phyloP scores from a whole-genome alignment of 2,113 vertebrate species.

The Rhadina sibilatrix region DNA sequence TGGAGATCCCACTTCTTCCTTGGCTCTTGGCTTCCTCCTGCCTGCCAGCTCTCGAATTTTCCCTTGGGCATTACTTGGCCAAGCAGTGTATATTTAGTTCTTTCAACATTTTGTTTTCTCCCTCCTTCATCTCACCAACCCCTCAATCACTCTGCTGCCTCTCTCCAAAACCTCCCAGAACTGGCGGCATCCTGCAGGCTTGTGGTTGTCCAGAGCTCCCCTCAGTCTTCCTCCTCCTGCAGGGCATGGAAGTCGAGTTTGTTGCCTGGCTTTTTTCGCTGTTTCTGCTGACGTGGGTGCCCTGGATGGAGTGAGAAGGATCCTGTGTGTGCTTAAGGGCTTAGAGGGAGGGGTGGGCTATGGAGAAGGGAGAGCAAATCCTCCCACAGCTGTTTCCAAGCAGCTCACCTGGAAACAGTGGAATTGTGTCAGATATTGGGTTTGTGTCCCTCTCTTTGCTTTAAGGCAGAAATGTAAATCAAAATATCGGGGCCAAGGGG shows the following conservation, averaged over 20 bases:
- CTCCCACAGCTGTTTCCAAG: not conserved
- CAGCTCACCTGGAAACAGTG: not conserved
- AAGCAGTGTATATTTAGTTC: slow-evolving; percentile 18
- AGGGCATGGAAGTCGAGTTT: not conserved
- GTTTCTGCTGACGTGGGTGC: not conserved
- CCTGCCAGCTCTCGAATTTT: slow-evolving; percentile 40
- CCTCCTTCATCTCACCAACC: not conserved
- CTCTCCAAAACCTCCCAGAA: not conserved
- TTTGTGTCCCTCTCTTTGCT: not conserved
- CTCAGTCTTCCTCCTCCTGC: not conserved
- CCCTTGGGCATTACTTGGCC: not conserved
- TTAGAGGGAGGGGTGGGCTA: not conserved
- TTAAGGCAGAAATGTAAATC: not conserved
- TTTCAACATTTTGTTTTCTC: not conserved
- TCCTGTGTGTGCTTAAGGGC: not conserved
- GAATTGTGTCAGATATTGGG: rapidly evolving
- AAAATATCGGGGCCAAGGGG: rapidly evolving
- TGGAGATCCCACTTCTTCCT: slow-evolving; percentile 28
- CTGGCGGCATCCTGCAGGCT: not conserved
- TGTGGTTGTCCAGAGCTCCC: not conserved
- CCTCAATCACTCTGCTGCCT: not conserved
- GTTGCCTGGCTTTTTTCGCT: not conserved
- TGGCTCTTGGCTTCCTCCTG: slow-evolving; percentile 18
- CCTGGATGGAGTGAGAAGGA: not conserved
- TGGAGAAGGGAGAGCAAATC: not conserved